Base-by-base conservation (phyloP, 2,888 invertebrate genomes). In the Pteria penguin region DNA sequence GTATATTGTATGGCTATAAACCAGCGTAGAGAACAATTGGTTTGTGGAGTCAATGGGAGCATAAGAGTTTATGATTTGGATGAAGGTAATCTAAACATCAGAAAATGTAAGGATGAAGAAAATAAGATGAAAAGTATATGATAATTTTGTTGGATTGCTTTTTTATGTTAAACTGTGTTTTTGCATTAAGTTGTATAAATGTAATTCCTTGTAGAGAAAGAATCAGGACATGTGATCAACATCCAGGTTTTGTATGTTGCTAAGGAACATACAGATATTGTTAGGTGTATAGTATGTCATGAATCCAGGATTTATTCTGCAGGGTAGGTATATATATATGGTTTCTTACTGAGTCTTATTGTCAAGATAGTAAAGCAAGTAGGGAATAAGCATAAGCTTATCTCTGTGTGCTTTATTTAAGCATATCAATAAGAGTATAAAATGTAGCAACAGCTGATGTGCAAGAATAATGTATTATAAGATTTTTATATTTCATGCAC, bases 1-100 rank as follows among this genome's bases (percentile, higher is more conserved):
- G 89, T 92, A 4, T 91, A 92, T 78, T 89, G 90, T 75, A 90
- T 92, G 90, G 87, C 90, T 27, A 84, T 91, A 54, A 90, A 91
- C 78, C 83, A 88, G 4, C 79, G 91, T 8, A 82, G 90, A 54
- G 84, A 86, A 33, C 91, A 91, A 78, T 86, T 92, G 58, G 86
- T 91, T 2, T 91, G 91, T 87, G 92, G 91, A n/a, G 86, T 90
- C 29, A 90, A 88, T 79, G 88, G 84, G 52, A 89, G 89, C 22
- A 89, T 92, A 14, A 82, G 86, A 45, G 87, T 91, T 11, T 91
- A 90, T 79, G 86, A 82, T 22, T 79, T 92, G 4, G 91, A 92
- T 84, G 86, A 88, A 84, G 88, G 92, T 92, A 76, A 81, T 85
- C 81, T 31, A 27, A 29, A 32, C 61, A 61, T 33, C n/a, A 2